Percentiles rank a stretch among this genome's conserved stretches.
These are phyloP conservation scores for Ischnura elegans DNA, from an alignment of 2,888 invertebrate genomes.

Conservation along the genomic window DNA sequence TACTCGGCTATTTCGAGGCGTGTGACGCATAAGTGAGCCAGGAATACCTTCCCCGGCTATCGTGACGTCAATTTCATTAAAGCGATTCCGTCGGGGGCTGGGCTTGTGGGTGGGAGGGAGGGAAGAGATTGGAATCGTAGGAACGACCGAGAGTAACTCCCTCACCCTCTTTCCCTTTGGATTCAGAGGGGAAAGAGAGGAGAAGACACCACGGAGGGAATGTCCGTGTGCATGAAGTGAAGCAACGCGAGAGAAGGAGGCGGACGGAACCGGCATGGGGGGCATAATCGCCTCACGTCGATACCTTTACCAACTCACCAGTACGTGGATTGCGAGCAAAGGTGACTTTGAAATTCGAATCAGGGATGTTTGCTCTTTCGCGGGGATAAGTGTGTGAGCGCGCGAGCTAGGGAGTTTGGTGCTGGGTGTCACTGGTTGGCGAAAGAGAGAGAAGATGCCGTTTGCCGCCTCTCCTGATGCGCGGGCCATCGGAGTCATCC, in stretches of 20 bases:
- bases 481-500: not conserved
- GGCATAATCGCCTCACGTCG: slow-evolving; percentile 57
- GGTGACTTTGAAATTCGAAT: slow-evolving; percentile 50
- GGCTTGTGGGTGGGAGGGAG: not conserved
- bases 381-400: not conserved
- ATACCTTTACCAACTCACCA: slow-evolving; percentile 55
- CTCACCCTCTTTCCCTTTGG: not conserved
- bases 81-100: not conserved
- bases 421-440: slow-evolving; percentile 38
- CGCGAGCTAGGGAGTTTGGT: not conserved
- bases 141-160: not conserved
- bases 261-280: slow-evolving; percentile 28
- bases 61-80: slow-evolving; percentile 35
- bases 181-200: not conserved
- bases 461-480: slow-evolving; percentile 31
- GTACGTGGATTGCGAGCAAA: slow-evolving; percentile 52
- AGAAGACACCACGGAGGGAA: not conserved
- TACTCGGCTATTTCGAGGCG: not conserved
- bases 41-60: not conserved
- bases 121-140: not conserved
- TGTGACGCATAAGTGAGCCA: not conserved
- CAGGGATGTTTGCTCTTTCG: slow-evolving; percentile 59
- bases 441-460: slow-evolving; percentile 48
- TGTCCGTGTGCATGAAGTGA: not conserved
- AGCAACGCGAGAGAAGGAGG: not conserved